Evolutionary conservation across 1,140 invertebrate species (phyloP), one percentile per base, ranked within the genome.

Genomic region (Drosophila simulans): DNA sequence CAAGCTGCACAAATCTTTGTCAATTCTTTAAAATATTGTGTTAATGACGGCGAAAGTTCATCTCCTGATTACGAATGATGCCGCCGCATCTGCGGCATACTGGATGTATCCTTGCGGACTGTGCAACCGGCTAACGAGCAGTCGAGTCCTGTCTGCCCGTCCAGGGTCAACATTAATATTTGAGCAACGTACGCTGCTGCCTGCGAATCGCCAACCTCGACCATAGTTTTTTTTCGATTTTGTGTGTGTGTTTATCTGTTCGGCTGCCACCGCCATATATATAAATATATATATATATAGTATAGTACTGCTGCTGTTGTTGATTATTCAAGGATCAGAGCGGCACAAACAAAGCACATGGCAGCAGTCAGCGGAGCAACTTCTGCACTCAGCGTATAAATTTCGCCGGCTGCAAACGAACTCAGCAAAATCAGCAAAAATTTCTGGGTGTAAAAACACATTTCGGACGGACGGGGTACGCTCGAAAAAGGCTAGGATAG

Each of bases 131-230:
- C 77, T 89, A 89, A 88, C 83, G 83, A 88, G 84, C 63, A 77
- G 65, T 64, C 34, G 49, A 20, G 35, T n/a, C 46, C 39, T 13
- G 34, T 39, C 42, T 34, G 34, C 35, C 12, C 34, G 64, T 57
- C 84, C 80, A 83, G 84, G 79, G 83, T 89, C 83, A 89, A 89
- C 83, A 88, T 88, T 88, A 88, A 88, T 88, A 88, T 88, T 88
- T 88, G 76, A 89, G 58, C 76, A 88, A 83, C 83, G 83, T 88
- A 83, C 84, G 71, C 20, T 22, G 20, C 66, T 79, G 62, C 65
- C 13, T 48, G 25, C 55, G 12, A 46, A 34, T 45, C 55, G 35
- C 20, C 17, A 51, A 37, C 73, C 46, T 48, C 55, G 74, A 42
- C 81, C 49, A 22, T 34, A 76, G 70, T 17, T 17, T 17, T 88